Evolutionary conservation across 2,113 vertebrate species (phyloP), one percentile per base, ranked within the genome.

Genomic region (Rhizomys pruinosus): DNA sequence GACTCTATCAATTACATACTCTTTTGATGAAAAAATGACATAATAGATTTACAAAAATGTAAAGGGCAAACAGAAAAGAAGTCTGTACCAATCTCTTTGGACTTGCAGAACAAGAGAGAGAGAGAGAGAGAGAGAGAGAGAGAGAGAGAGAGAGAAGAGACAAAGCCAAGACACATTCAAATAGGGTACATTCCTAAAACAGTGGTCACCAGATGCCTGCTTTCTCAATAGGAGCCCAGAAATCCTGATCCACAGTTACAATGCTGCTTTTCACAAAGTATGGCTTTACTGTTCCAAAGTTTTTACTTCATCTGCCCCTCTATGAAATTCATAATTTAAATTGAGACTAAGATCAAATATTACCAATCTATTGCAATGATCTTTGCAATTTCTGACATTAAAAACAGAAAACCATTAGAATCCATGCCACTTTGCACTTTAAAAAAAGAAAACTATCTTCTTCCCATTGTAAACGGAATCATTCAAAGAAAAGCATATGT

Each of bases 381-480:
- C 79, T 89, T 93, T 89, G 47, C 63, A 66, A 82, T 57, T 94
- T 84, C 73, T 69, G 47, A 17, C 55, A 90, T 93, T 76, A 39
- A 93, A 88, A 94, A 90, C 55, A 74, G 87, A 22, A 52, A 93
- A 39, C 37, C 19, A 71, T n/a, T 73, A 87, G 44, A 92, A 94
- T 91, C 20, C 42, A 71, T 61, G 22, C 22, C 34, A 81, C 32
- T 84, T 92, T 89, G 22, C 84, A 63, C 42, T 73, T 10, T 20
- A 64, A 20, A 52, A 84, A 93, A 92, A 76, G 81, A 1, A 13
- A 61, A 47, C 8, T 11, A 80, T 27, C 1, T 61, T 76, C 73
- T 63, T 72, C 55, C 8, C 10, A 25, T 23, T 71, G 4, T 39
- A 90, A 91, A 78, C 37, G 69, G 4, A 44, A 64, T 11, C 20